Base-by-base conservation (phyloP, 2,888 invertebrate genomes). In the Calameuta filiformis region DNA sequence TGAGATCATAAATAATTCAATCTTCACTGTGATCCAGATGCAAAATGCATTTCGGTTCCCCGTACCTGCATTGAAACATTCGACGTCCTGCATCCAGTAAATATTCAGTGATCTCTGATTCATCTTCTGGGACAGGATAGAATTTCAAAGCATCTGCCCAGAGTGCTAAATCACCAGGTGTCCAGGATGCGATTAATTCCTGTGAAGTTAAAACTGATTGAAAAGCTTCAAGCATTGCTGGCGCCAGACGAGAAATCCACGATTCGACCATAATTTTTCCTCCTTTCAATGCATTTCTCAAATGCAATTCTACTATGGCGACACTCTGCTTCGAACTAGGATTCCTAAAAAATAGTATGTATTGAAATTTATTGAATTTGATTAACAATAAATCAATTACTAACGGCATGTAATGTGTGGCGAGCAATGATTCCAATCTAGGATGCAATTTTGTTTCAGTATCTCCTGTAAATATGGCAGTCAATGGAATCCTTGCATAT, bases 401-500 rank as follows among this genome's bases (percentile, higher is more conserved):
- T 85, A 73, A 88, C 88, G 88, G 82, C 9, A 91, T 77, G 79
- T 90, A 85, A 82, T 89, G 89, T 30, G 88, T 84, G 4, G 89
- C 88, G 4, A 91, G 80, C 30, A 90, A 82, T 4, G 89, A 85
- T 76, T 87, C 89, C 33, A 91, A 79, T 83, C 91, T 84, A 0
- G 90, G 89, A 83, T 91, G 91, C 15, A 91, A 80, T 76, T 84
- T 85, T 3, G 88, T 90, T 0, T 81, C 80, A 12, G 78, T 78
- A 73, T 91, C 89, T 0, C 90, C 90, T 1, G 90, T 91, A 75
- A 87, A 88, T 56, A 91, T 76, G 4, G 88, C 77, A 0, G 86
- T 87, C 33, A 91, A 73, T 0, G 90, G 86, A 35, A 91, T 80
- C 81, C 83, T 87, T 0, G 91, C 91, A 73, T 91, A 91, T 83